A percentile compares a stretch with the other conserved stretches of the same genome.
These are phyloP conservation scores for Picus viridis DNA, from an alignment of 2,797 vertebrate genomes.

Conservation along the genomic window DNA sequence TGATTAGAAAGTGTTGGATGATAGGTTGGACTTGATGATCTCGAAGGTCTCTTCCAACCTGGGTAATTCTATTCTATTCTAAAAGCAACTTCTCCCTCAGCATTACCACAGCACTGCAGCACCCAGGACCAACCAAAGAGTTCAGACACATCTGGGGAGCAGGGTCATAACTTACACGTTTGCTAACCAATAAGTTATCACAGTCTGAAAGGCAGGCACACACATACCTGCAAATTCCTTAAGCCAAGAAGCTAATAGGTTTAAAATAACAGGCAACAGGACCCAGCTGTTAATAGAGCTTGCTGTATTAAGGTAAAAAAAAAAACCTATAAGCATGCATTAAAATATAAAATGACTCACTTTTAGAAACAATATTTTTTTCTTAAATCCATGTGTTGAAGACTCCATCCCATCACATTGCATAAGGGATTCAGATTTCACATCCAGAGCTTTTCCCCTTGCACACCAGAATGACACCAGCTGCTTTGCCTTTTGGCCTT, in stretches of 20 bases:
- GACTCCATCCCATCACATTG: background rate
- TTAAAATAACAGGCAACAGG: background rate
- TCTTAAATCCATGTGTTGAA: accelerated
- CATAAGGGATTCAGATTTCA: background rate
- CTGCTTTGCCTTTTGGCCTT: constrained; percentile 6
- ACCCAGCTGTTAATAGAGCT: background rate
- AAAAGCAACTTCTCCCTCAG: background rate
- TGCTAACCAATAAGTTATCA: background rate
- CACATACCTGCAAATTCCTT: background rate
- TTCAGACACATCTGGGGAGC: background rate
- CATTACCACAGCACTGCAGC: background rate
- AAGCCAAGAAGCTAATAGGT: background rate
- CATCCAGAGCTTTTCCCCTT: background rate
- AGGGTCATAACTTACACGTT: accelerated
- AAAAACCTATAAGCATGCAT: background rate
- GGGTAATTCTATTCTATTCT: too few species aligned
- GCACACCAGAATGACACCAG: background rate
- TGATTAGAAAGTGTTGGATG: too few species aligned
- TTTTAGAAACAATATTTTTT: background rate
- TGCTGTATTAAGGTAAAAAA: background rate
- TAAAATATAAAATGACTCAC: accelerated
- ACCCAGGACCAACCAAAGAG: background rate
- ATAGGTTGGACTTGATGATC: too few species aligned
- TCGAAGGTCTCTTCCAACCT: too few species aligned
- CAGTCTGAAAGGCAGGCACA: background rate